Evolutionary conservation across 2,888 invertebrate genomes (phyloP), one percentile per base, ranked within the genome.

Genomic region (Meiosimyza platycephala): DNA sequence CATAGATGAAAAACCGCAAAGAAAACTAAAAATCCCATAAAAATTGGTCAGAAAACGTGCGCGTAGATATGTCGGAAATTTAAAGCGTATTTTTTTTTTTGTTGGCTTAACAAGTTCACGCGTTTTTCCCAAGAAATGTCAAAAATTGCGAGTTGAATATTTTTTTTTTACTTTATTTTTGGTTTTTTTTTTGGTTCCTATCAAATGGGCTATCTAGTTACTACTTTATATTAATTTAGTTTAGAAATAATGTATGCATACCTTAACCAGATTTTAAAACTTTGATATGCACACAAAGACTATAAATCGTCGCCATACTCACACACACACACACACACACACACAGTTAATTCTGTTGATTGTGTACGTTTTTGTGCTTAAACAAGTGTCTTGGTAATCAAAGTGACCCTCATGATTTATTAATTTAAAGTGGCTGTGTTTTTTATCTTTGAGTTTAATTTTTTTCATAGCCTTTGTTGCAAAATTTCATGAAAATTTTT

Each of bases 341-440:
- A 9, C 40, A 40, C 40, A 40, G 40, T 40, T 40, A 40, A 6
- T 51, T 4, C 22, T 13, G 11, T 40, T 47, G 22, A 63, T 64
- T 50, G 22, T 28, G 15, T 64, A 2, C 28, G 16, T 9, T 16
- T n/a, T 50, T 64, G 40, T 40, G n/a, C 13, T 47, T 62, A 33
- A 62, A 11, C 16, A 64, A 64, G 64, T 66, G 54, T 40, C 15
- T 50, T 48, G 72, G 55, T 69, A 74, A 72, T 73, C 74, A 67
- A 73, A 66, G 70, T 72, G 65, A 72, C 74, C 75, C 74, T 76
- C 77, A 73, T 76, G 77, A 77, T 77, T 72, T 73, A 73, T 73
- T 73, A 73, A 73, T 70, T 70, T 73, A 54, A 73, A 73, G 73
- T 73, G 73, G 73, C 54, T 55, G 50, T 63, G 47, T 63, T 16